Conservation (phyloP, 1,140 invertebrate genomes). For the Aphelinus atriplicis region DNA sequence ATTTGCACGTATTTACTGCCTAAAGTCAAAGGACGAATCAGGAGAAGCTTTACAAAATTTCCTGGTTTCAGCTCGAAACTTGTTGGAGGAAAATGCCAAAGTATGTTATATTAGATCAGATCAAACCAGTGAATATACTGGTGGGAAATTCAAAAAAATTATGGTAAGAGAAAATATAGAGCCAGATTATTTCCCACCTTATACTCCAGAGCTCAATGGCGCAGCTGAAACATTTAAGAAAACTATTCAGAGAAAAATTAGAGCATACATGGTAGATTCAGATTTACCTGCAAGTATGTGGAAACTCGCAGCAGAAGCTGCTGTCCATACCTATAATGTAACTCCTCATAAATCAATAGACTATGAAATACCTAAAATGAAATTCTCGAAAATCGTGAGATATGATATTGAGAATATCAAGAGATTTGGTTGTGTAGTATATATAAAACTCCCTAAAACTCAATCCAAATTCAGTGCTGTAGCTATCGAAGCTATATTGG, state of each 20-base stretch:
- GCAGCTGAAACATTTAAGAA: slow-evolving; percentile 57
- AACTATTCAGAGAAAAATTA: slow-evolving; percentile 50
- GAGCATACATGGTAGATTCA: slow-evolving; percentile 53
- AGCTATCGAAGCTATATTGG: neutral
- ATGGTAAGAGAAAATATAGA: slow-evolving; percentile 42
- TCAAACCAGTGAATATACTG: slow-evolving; percentile 38
- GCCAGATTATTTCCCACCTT: slow-evolving; percentile 32
- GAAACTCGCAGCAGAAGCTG: slow-evolving; percentile 52
- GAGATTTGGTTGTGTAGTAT: slow-evolving; percentile 40
- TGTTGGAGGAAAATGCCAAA: slow-evolving; percentile 37
- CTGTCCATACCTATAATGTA: slow-evolving; percentile 53
- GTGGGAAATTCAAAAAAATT: slow-evolving; percentile 38
- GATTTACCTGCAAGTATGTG: slow-evolving; percentile 52
- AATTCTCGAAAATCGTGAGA: slow-evolving; percentile 17
- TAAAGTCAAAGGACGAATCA: slow-evolving; percentile 36
- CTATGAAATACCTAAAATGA: slow-evolving; percentile 34
- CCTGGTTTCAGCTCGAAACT: slow-evolving; percentile 31
- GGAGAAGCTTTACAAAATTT: slow-evolving; percentile 32
- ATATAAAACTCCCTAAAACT: slow-evolving; percentile 36
- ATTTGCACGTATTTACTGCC: slow-evolving; percentile 28
- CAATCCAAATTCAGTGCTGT: slow-evolving; percentile 36
- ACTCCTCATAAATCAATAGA: slow-evolving; percentile 42
- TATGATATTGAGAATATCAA: slow-evolving; percentile 31
- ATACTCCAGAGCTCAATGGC: slow-evolving; percentile 53
- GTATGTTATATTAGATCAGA: slow-evolving; percentile 42